These are phyloP conservation scores for Dynastes tityus DNA, from an alignment of 2,888 invertebrate species.

Conservation along the genomic window DNA sequence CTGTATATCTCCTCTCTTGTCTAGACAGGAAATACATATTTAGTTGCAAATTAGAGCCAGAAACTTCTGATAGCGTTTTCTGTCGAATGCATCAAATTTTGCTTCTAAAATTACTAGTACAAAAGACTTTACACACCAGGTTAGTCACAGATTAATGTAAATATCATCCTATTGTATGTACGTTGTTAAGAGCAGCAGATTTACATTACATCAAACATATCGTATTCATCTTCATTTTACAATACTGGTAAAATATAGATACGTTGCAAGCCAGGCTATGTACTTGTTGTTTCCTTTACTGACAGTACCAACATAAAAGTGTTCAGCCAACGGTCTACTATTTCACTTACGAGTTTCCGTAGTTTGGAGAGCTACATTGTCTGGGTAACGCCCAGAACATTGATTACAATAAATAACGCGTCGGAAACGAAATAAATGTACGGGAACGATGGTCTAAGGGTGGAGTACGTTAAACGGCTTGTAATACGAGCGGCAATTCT, in stretches of 20 bases:
- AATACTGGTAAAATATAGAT: slow-evolving; percentile 5
- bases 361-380: slow-evolving; percentile 39
- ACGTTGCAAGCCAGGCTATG: not conserved
- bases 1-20: too few species aligned
- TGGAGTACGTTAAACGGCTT: not conserved
- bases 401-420: slow-evolving; percentile 46
- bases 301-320: slow-evolving; percentile 26
- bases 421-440: slow-evolving; percentile 43
- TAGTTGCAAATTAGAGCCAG: too few species aligned
- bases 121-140: too few species aligned
- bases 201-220: too few species aligned
- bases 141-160: too few species aligned
- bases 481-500: not conserved
- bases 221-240: not conserved
- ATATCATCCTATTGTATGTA: too few species aligned
- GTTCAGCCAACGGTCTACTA: slow-evolving; percentile 18
- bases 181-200: too few species aligned
- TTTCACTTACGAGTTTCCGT: slow-evolving; percentile 39
- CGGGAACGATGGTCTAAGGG: slow-evolving; percentile 21
- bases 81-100: too few species aligned
- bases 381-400: slow-evolving; percentile 46
- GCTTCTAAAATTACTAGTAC: too few species aligned
- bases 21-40: too few species aligned
- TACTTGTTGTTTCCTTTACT: slow-evolving; percentile 7
- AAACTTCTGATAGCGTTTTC: too few species aligned